Evolutionary conservation across 2,888 invertebrate species (phyloP), one percentile per base, ranked within the genome.

Genomic region (Scaptomyza flava): DNA sequence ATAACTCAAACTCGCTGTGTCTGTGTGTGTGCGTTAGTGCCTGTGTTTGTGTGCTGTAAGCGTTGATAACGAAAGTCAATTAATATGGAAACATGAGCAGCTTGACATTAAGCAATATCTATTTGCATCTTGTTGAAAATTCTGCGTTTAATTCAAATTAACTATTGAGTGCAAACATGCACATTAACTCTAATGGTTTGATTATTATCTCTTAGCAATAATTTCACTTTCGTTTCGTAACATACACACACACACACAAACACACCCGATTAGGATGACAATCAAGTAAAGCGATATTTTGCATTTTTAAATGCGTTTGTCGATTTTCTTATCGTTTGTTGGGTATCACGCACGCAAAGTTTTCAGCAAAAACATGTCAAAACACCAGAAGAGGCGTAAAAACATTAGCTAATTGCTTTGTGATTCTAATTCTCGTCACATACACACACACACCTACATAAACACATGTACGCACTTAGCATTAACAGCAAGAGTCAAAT

Each of bases 341-440:
- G 23, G 20, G n/a, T 34, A 47, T 51, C 52, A 43, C 20, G 23
- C 70, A 66, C 43, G 46, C 51, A 57, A 61, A 61, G 61, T 47
- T 60, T 59, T 45, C 3, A 31, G 34, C 41, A 56, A 48, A 56
- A 74, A 58, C 70, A 64, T 52, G 70, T 33, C 54, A 48, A 47
- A 56, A 36, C 33, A 33, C 14, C 20, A 14, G 38, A 57, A 42
- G 38, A 27, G 53, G n/a, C 51, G 50, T 53, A 57, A 69, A 60
- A 75, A 54, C 75, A 73, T 73, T 73, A 64, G 70, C 75, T 73
- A 73, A 73, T 73, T 75, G 72, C 64, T 31, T 30, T 58, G 53
- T 42, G 38, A 46, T 66, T 56, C 31, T 41, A 48, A 52, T 48
- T 41, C 36, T 6, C 33, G 60, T 56, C 42, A 34, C 57, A 61